A percentile compares a stretch with the other conserved stretches of the same genome.
Evolutionary conservation across 2,888 invertebrate genomes (phyloP).

Genomic region (Parnassius mnemosyne): DNA sequence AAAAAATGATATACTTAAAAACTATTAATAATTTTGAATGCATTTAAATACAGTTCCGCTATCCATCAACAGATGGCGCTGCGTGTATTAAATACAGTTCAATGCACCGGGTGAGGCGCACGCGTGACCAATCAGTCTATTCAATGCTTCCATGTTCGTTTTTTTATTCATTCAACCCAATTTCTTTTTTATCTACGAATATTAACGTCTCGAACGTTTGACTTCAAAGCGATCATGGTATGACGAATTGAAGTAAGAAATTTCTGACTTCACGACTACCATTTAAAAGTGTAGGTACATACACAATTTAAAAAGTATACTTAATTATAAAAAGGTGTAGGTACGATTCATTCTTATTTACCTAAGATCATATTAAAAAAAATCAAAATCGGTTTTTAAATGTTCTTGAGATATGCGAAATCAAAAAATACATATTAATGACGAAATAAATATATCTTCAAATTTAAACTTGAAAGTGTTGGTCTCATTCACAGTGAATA

Average conservation of each 20-base stretch:
- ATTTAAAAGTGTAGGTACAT: slow-evolving; percentile 5
- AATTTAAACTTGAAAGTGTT: too few relatives aligned
- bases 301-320: not conserved
- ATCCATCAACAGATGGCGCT: slow-evolving; percentile 46
- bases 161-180: slow-evolving; percentile 59
- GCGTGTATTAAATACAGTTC: slow-evolving; percentile 27
- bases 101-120: slow-evolving; percentile 33
- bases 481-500: too few relatives aligned
- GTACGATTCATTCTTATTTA: too few relatives aligned
- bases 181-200: slow-evolving; percentile 66
- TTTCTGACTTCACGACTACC: slow-evolving; percentile 6
- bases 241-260: slow-evolving; percentile 2
- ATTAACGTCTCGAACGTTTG: slow-evolving; percentile 53
- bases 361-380: too few relatives aligned
- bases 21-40: too few relatives aligned
- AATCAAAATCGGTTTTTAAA: too few relatives aligned
- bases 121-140: slow-evolving; percentile 42
- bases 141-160: slow-evolving; percentile 35
- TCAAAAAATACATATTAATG: too few relatives aligned
- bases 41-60: slow-evolving; percentile 29
- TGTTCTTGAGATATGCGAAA: too few relatives aligned
- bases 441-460: too few relatives aligned
- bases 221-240: slow-evolving; percentile 24
- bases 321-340: too few relatives aligned
- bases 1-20: too few relatives aligned